Conservation (phyloP, 1,140 invertebrate species). For the Bradynema listronoti region DNA sequence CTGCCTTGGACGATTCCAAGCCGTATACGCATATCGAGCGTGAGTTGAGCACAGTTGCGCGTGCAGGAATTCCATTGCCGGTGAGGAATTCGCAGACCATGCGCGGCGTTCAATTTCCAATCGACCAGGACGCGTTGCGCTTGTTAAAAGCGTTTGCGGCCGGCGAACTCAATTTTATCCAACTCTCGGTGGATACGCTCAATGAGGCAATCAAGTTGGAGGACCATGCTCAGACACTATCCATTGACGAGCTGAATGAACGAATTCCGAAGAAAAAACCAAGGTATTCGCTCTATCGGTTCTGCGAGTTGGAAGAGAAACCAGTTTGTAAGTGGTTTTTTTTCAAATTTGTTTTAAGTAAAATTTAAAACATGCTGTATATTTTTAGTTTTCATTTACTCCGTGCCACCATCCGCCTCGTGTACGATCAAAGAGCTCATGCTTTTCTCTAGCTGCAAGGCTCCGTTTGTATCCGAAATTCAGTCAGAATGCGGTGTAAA, state of each 20-base stretch:
- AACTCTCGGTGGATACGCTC: constrained; percentile 58
- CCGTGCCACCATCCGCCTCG: constrained; percentile 49
- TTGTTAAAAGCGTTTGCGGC: constrained; percentile 65
- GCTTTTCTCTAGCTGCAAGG: constrained; percentile 55
- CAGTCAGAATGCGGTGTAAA: constrained; percentile 42
- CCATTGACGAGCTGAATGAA: constrained; percentile 28
- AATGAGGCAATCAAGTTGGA: constrained; percentile 58
- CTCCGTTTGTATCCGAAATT: constrained; percentile 48
- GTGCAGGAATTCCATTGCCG: constrained; percentile 25
- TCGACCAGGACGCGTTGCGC: constrained; percentile 72
- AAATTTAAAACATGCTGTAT: not conserved
- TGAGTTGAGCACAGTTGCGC: constrained; percentile 35
- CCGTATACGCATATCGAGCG: constrained; percentile 41
- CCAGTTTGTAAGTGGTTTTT: constrained; percentile 38
- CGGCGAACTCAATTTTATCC: constrained; percentile 65
- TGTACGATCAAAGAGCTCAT: constrained; percentile 57
- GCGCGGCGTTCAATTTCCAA: constrained; percentile 81
- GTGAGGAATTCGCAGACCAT: constrained; percentile 59
- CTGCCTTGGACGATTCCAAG: constrained; percentile 22
- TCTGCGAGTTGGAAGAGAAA: constrained; percentile 36
- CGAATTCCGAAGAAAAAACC: constrained; percentile 53
- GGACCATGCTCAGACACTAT: constrained; percentile 22
- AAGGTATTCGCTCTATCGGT: constrained; percentile 50
- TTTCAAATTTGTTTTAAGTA: not conserved
- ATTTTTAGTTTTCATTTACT: constrained; percentile 56